Percentiles rank a stretch among this genome's conserved stretches.
Evolutionary conservation across 1,140 invertebrate genomes (phyloP).

Genomic region (Diorhabda elongata): DNA sequence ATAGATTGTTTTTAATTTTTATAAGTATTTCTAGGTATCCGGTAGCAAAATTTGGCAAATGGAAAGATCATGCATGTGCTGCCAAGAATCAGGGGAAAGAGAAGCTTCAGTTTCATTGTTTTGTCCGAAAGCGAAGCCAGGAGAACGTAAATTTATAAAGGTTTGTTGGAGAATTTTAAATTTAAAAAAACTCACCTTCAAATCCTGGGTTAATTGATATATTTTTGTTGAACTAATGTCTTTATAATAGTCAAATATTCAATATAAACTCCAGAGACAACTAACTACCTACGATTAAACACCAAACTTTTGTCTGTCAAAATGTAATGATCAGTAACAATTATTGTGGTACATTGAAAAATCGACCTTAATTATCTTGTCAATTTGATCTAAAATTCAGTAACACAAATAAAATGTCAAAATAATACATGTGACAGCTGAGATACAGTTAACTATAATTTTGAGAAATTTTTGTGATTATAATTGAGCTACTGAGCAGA

Average conservation of each 20-base stretch:
- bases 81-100: conserved; percentile 87
- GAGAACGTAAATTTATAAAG: conserved; percentile 81
- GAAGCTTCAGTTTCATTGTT: conserved; percentile 84
- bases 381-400: neutral
- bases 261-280: no score
- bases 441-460: neutral
- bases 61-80: conserved; percentile 91
- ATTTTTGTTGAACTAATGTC: no score
- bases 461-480: no score
- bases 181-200: no score
- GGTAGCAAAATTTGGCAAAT: conserved; percentile 95
- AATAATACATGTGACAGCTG: neutral
- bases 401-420: neutral
- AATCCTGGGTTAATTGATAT: no score
- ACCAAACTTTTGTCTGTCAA: neutral
- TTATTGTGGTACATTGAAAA: neutral
- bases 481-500: no score
- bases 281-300: neutral
- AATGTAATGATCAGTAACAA: neutral
- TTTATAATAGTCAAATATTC: no score
- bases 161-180: conserved; percentile 46
- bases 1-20: conserved; percentile 4
- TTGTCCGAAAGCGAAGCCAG: conserved; percentile 82
- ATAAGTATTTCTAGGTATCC: conserved; percentile 64
- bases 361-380: neutral